Percentiles rank a stretch among this genome's conserved stretches.
Evolutionary conservation across 2,113 vertebrate genomes (phyloP).

Genomic region (Pholis gunnellus): DNA sequence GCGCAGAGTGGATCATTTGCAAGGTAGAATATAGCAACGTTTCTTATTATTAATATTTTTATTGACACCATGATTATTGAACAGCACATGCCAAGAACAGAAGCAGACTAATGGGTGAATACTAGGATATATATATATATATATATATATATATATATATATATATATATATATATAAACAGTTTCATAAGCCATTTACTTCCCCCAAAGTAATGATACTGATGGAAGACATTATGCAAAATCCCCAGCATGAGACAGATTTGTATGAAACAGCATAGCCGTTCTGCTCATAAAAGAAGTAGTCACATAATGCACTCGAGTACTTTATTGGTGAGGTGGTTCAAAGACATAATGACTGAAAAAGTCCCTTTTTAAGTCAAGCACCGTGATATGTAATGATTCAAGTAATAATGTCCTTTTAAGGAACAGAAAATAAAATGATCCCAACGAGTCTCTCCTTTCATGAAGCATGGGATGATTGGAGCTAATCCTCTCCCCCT

Average conservation of each 20-base stretch:
- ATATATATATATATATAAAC: slow-evolving; percentile 4
- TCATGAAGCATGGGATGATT: slow-evolving; percentile 53
- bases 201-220: slow-evolving; percentile 27
- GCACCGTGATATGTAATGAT: slow-evolving; percentile 53
- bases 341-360: slow-evolving; percentile 54
- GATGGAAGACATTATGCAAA: slow-evolving; percentile 41
- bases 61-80: neutral
- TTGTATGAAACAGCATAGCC: slow-evolving; percentile 31
- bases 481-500: slow-evolving; percentile 16
- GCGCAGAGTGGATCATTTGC: neutral
- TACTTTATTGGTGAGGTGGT: slow-evolving; percentile 40
- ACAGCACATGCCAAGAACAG: neutral
- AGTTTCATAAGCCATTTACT: slow-evolving; percentile 19
- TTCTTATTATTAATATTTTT: neutral
- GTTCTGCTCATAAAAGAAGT: slow-evolving; percentile 29
- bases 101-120: slow-evolving; percentile 12
- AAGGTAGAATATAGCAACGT: neutral
- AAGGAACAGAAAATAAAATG: slow-evolving; percentile 40
- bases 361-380: slow-evolving; percentile 53
- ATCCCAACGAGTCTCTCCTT: slow-evolving; percentile 42
- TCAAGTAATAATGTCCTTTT: slow-evolving; percentile 46
- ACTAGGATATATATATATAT: neutral
- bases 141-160: neutral
- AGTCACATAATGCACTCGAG: slow-evolving; percentile 8
- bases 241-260: slow-evolving; percentile 36